Percentiles rank a stretch among this genome's conserved stretches.
phyloP scores from a whole-genome alignment of 92 coral and sea anemone genomes.

The Meandrina meandrites region DNA sequence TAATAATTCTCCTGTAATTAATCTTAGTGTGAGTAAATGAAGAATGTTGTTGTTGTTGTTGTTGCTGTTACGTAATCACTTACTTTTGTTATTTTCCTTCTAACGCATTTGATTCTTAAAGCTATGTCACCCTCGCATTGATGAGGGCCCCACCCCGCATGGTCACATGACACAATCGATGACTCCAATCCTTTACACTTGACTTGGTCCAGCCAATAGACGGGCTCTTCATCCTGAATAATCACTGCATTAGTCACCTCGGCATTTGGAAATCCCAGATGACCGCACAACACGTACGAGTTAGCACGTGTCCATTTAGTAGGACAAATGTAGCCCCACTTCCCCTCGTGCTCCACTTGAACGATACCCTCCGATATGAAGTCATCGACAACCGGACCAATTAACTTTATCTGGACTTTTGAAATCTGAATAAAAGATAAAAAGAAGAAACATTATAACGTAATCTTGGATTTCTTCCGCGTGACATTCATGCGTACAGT shows the following conservation, averaged over 20 bases:
- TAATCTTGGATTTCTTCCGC: too few relatives aligned
- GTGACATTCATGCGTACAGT: not conserved
- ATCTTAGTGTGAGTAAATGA: too few relatives aligned
- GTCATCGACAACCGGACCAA: slow-evolving; percentile 72
- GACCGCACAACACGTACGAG: slow-evolving; percentile 88
- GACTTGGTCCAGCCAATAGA: slow-evolving; percentile 64
- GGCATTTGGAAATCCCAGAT: slow-evolving; percentile 83
- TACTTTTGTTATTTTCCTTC: slow-evolving; percentile 26
- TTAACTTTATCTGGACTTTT: slow-evolving; percentile 59
- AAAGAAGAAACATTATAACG: not conserved
- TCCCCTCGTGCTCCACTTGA: slow-evolving; percentile 59
- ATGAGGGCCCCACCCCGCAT: slow-evolving; percentile 64
- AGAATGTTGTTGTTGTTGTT: too few relatives aligned
- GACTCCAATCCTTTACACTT: slow-evolving; percentile 83
- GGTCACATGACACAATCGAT: slow-evolving; percentile 84
- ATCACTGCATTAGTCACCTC: not conserved
- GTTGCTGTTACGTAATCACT: not conserved
- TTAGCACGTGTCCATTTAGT: slow-evolving; percentile 71
- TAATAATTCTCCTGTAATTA: too few relatives aligned
- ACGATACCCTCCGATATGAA: slow-evolving; percentile 78
- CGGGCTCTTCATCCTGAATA: slow-evolving; percentile 31
- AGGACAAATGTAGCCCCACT: slow-evolving; percentile 81
- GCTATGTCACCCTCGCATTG: slow-evolving; percentile 56
- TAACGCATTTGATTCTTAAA: slow-evolving; percentile 65
- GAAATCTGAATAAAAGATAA: slow-evolving; percentile 24